Base-by-base conservation (phyloP, 2,797 vertebrate species). In the Australoheros facetus region DNA sequence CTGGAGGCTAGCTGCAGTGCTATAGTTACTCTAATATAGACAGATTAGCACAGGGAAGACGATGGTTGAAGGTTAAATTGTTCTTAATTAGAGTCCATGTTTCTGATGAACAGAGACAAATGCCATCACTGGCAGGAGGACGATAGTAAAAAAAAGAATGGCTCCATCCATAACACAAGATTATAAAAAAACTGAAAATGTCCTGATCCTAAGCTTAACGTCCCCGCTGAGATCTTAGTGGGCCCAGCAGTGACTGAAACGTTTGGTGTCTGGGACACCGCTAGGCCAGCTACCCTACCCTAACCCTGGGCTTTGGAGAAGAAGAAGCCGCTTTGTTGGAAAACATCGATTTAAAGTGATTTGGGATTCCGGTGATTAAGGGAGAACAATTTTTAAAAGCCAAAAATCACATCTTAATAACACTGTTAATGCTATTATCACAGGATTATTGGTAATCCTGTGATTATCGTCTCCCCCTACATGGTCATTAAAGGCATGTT, bases 311-410 rank as follows among this genome's bases (percentile, higher is more conserved):
- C 42, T 69, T 69, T 48, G 42, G 42, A 19, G 62, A 12, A 48
- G 28, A 19, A 4, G 48, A 0, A 32, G 32, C 32, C 16, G 4
- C 16, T 66, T 66, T 45, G 21, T 45, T 66, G 1, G 10, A 66
- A 69, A 69, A 66, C 5, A 51, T 30, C 19, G 13, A 17, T 5
- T 45, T n/a, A 0, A 1, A 66, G 39, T 11, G 8, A 66, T 28
- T 1, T 66, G 48, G 62, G 16, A 6, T 0, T 16, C 8, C 9
- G 23, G 39, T 48, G 45, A 5, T 42, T 45, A 28, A 4, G 21
- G 39, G 23, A 0, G 21, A 48, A 28, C 28, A 42, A 12, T 48
- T 48, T 66, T 19, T 16, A 66, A 48, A 48, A 48, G 10, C 62
- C 3, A 13, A 66, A 45, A 66, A 19, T 66, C 23, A 10, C 23